Base-by-base conservation (phyloP, 2,113 vertebrate species). In the Pelvicachromis taeniatus region DNA sequence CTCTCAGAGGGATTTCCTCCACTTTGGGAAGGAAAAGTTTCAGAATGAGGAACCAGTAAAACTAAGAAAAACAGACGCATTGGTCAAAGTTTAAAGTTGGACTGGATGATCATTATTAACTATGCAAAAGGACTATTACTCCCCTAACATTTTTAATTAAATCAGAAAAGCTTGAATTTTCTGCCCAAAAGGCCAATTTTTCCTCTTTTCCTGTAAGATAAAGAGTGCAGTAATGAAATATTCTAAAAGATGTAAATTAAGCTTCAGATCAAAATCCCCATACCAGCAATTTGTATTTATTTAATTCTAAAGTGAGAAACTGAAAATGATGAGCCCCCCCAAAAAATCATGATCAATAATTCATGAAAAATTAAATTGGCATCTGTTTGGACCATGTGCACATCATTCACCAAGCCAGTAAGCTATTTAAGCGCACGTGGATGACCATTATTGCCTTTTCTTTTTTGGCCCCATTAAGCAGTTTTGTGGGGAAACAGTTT, bases 1-100 rank as follows among this genome's bases (percentile, higher is more conserved):
- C 84, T 77, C 87, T 88, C 70, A 80, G 84, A 85, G 58, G 90
- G 94, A 96, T 96, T 95, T 94, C 16, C 59, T 84, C 89, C 90
- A 23, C 89, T 93, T 92, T 87, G 17, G 77, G 84, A 81, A 87
- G 65, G 85, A 61, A 88, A 89, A 88, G n/a, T 68, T 70, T 85
- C 3, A 9, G 42, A 53, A 3, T 55, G 42, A 82, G 35, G 29
- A 87, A 87, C 85, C 83, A 58, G 42, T 53, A 75, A 42, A 81
- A 50, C 65, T 35, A 38, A 84, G 83, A 84, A 82, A 68, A 91
- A 48, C 40, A 81, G 73, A 26, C 88, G 65, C 53, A 82, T n/a
- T 16, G 21, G 65, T 26, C 75, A 17, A 59, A 81, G 21, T 23
- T 78, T 78, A 17, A 59, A 81, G 21, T 23, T 78, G 38, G 68